Base-by-base conservation (phyloP, 1,140 invertebrate genomes). In the Amphibalanus amphitrite region DNA sequence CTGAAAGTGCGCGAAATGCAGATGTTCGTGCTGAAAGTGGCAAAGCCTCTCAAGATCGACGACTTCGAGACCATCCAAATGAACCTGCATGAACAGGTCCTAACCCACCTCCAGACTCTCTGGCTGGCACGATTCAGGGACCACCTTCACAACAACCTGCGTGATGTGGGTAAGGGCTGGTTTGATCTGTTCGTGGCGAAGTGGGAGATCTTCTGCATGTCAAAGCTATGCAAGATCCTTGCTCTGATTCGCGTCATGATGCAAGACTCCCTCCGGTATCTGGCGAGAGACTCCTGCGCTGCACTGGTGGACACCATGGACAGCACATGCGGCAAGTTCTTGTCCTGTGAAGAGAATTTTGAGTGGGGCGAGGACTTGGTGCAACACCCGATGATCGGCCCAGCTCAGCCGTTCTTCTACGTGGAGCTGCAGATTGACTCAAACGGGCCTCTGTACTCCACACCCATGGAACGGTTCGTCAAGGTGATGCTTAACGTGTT, bases 121-220 rank as follows among this genome's bases (percentile, higher is more conserved):
- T 59, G 47, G 47, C 47, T 59, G 83, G 84, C 65, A 82, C 87
- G 28, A 82, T 81, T 47, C 75, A 90, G 29, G 83, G 83, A 85
- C 29, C 84, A 83, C 0, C 85, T 90, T 8, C 78, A 85, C 70
- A 86, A 86, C 80, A 84, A 83, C 25, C 82, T 91, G 68, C 79
- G 86, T 70, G 87, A 90, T 77, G 82, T 89, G 10, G 88, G 87
- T 0, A 90, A 90, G 80, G 89, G 89, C 10, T 90, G 87, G 87
- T 91, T 87, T 77, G 86, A 90, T 78, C 85, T 90, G 4, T 82
- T 85, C 70, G 87, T 88, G 75, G 84, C 83, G 29, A 82, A 84
- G 67, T 87, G 84, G 80, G 79, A 86, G 71, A 84, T 88, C 15
- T 91, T 89, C 75, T 82, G 86, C 72, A 84, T 88, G 33, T 88